Percentiles rank a stretch among this genome's conserved stretches.
These are phyloP conservation scores for Apomyelois bistriatella DNA, from an alignment of 2,888 invertebrate genomes.

Conservation along the genomic window DNA sequence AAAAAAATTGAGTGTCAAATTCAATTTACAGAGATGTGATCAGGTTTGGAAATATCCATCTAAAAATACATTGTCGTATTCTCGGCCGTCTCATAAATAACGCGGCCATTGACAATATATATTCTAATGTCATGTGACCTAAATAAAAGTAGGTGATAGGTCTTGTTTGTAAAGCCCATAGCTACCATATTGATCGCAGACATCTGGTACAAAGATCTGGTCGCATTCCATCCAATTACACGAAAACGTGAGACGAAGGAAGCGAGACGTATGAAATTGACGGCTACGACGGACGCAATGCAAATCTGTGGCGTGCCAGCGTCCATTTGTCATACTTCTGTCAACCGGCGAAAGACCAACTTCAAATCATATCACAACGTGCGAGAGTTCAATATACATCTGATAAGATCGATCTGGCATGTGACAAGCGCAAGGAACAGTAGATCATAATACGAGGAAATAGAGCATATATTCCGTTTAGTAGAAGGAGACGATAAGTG, in stretches of 20 bases:
- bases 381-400: constrained; percentile 55
- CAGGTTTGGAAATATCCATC: constrained; percentile 55
- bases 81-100: constrained; percentile 33
- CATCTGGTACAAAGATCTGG: constrained; percentile 36
- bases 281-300: constrained; percentile 56
- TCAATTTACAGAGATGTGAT: too few species aligned
- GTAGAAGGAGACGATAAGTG: constrained; percentile 29
- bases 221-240: constrained; percentile 53
- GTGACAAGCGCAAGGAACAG: constrained; percentile 30
- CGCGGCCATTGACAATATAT: constrained; percentile 21
- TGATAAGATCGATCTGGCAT: constrained; percentile 38
- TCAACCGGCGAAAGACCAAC: constrained; percentile 39
- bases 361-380: constrained; percentile 44
- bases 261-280: constrained; percentile 57
- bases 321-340: constrained; percentile 52
- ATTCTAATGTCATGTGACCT: constrained; percentile 16
- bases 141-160: constrained; percentile 17
- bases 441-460: constrained; percentile 31
- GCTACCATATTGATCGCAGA: constrained; percentile 30
- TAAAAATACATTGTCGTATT: constrained; percentile 46
- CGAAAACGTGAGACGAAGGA: constrained; percentile 47
- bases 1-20: too few species aligned
- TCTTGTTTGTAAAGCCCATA: constrained; percentile 12
- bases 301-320: constrained; percentile 62
- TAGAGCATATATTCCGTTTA: constrained; percentile 38